Base-by-base conservation (phyloP, 2,797 vertebrate species). In the Darevskia mixta region DNA sequence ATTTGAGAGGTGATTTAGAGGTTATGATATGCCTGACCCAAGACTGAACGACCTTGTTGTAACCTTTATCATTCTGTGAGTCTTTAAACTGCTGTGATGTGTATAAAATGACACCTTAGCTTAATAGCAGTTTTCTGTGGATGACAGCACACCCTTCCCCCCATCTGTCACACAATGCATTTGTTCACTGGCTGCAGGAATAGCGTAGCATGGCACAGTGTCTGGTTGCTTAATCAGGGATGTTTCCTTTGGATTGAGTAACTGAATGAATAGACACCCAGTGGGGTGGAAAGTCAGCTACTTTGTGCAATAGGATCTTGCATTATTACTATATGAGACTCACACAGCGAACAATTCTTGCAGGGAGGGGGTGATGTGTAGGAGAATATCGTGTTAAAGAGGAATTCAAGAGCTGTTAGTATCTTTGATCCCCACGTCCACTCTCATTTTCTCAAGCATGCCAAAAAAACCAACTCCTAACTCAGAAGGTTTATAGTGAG, bases 211-310 rank as follows among this genome's bases (percentile, higher is more conserved):
- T 83, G 73, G 75, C 86, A 67, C 49, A 67, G 58, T 2, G 0
- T 41, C 0, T 0, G 29, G 18, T 90, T 87, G 83, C 90, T 91
- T 91, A 61, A 32, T 80, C 72, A n/a, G 0, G 86, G 87, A 32
- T 3, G 72, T 79, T 92, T 67, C 85, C 72, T 1, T 43, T 58
- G 66, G n/a, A 55, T 29, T 79, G 90, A 93, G 86, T 79, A 27
- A 45, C 17, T 81, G 89, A 93, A 88, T 84, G 89, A 83, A 86
- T 13, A 80, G 38, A 76, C 86, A 89, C 91, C 76, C 85, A 73
- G 9, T 45, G 35, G 71, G 25, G 49, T 49, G 49, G 11, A 41
- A 69, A 66, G n/a, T 73, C 25, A 82, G 55, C 87, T 29, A 0
- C 0, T 7, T 93, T 73, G 84, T 90, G 93, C 87, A 66, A 64